These are phyloP conservation scores for Origma solitaria DNA, from an alignment of 2,113 vertebrate genomes.

Conservation along the genomic window DNA sequence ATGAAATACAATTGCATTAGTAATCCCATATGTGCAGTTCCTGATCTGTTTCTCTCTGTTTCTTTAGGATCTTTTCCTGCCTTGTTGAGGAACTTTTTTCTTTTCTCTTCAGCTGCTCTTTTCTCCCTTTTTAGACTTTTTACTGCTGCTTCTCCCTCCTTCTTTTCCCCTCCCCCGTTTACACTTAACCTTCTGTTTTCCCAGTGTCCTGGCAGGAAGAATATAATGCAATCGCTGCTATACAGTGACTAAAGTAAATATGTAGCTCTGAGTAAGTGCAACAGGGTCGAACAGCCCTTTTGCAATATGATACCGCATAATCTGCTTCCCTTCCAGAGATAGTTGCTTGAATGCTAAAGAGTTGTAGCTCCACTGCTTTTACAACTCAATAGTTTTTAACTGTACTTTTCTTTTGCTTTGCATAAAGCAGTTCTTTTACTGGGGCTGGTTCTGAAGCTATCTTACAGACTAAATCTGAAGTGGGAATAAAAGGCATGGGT, in stretches of 20 bases:
- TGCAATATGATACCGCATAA: constrained; percentile 51
- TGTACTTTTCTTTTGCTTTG: neutral
- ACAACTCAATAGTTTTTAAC: neutral
- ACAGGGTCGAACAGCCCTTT: constrained; percentile 41
- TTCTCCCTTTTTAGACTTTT: constrained; percentile 27
- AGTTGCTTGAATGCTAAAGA: constrained; percentile 47
- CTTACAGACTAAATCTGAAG: neutral
- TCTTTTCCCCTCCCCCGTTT: constrained; percentile 7
- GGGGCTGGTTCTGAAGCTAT: neutral
- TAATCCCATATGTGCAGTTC: neutral
- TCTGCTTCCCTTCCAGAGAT: constrained; percentile 36
- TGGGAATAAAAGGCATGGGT: neutral
- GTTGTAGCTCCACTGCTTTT: neutral
- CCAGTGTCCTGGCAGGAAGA: constrained; percentile 45
- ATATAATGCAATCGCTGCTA: constrained; percentile 50
- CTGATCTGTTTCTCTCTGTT: neutral
- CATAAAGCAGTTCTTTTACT: neutral
- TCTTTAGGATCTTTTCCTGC: neutral
- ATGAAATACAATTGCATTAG: neutral
- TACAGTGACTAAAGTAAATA: constrained; percentile 59
- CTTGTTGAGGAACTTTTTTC: neutral
- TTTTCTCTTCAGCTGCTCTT: neutral
- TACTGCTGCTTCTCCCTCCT: neutral
- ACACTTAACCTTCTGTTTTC: constrained; percentile 48
- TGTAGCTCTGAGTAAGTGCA: constrained; percentile 9